phyloP scores from a whole-genome alignment of 2,113 vertebrate genomes.

The Cercopithecus mona region DNA sequence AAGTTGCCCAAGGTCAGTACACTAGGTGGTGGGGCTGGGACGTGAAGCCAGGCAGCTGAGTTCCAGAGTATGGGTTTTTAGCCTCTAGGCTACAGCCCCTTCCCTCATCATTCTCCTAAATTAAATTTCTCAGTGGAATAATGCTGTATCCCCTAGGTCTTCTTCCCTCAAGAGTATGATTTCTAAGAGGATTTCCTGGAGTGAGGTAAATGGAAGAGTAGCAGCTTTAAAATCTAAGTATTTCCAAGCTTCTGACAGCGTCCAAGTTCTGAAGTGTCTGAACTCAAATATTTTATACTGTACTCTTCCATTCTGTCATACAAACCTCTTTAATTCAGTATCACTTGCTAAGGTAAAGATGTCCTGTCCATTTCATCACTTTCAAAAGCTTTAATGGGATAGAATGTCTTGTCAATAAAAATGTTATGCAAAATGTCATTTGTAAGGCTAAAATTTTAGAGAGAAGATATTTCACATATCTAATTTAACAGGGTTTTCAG shows the following conservation, averaged over 20 bases:
- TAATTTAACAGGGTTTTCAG: not conserved
- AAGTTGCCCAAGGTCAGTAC: not conserved
- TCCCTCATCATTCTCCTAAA: not conserved
- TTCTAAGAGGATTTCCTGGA: not conserved
- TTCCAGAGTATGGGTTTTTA: not conserved
- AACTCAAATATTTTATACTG: not conserved
- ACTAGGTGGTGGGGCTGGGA: rapidly evolving
- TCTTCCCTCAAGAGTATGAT: not conserved
- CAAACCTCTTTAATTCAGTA: not conserved
- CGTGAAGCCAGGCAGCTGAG: not conserved
- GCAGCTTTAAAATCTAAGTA: not conserved
- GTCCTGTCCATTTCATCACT: not conserved
- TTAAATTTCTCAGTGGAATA: not conserved
- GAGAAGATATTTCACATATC: not conserved
- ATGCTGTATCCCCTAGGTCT: not conserved
- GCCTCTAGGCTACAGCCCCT: not conserved
- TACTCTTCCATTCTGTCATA: rapidly evolving
- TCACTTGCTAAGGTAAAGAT: not conserved
- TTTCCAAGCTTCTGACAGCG: not conserved
- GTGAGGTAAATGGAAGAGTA: not conserved
- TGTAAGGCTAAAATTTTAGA: not conserved
- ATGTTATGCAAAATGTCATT: not conserved
- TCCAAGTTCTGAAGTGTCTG: not conserved
- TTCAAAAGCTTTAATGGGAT: not conserved
- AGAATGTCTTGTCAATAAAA: not conserved